Evolutionary conservation across 1,140 invertebrate genomes (phyloP), one percentile per base, ranked within the genome.

Genomic region (Colletes gigas): DNA sequence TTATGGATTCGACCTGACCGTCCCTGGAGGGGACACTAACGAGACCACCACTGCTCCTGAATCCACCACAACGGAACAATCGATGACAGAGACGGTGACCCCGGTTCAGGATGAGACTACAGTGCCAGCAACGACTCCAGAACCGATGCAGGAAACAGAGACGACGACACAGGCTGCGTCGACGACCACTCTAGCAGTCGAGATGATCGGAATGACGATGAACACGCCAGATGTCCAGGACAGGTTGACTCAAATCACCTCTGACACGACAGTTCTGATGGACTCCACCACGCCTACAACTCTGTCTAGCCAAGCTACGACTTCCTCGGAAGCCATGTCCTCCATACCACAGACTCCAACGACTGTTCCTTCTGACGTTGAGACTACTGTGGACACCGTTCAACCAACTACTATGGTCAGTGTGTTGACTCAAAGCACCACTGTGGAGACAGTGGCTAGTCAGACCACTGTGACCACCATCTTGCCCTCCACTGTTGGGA

Each of bases 1-100:
- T 90, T 97, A 97, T 87, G 96, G 97, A 1, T 97, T 97, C 88
- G 96, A 97, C 91, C 92, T 94, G 50, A 84, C 84, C 0, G 52
- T 55, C 41, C 74, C 67, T 3, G 69, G 75, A 0, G 81, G 81
- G 10, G 73, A 65, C 12, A 52, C 60, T 41, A 79, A 83, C 15
- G 83, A 87, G 47, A 82, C 75, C 5, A 79, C 83, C 54, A 68
- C 60, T 12, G 39, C 19, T 54, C 39, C 52, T 21, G 72, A 65
- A 50, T 52, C 72, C 57, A 62, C 7, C 12, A 70, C 39, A n/a
- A 78, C 82, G 0, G 62, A 70, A 12, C 55, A 66, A 41, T 39
- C 83, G 0, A 70, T n/a, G 7, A 84, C 75, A 0, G 71, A 66
- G 12, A 15, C 8, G 30, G 30, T 30, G 1, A 55, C 69, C 3